Evolutionary conservation across 2,797 vertebrate species (phyloP).

Genomic region (Chelmon rostratus): DNA sequence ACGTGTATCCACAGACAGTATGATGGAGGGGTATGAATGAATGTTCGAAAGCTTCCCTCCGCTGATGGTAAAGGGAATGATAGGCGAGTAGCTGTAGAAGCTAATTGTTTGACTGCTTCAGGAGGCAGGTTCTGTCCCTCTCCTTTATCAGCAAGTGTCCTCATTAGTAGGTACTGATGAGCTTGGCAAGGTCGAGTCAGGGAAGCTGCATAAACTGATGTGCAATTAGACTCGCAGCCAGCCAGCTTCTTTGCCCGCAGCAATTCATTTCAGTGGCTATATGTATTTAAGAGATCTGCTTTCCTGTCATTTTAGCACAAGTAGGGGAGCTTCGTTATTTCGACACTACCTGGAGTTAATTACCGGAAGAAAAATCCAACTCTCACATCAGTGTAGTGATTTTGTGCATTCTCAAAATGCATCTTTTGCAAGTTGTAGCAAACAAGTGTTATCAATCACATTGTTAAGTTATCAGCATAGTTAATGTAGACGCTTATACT

Average conservation of each 20-base stretch:
- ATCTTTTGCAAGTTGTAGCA: not conserved
- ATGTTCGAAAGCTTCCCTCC: not conserved
- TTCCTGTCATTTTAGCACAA: slow-evolving; percentile 5
- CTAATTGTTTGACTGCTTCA: slow-evolving; percentile 53
- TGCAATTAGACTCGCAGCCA: slow-evolving; percentile 36
- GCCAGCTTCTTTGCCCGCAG: not conserved
- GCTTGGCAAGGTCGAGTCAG: slow-evolving; percentile 51
- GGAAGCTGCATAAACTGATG: slow-evolving; percentile 37
- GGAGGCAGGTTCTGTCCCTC: slow-evolving; percentile 42
- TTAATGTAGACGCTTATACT: not conserved
- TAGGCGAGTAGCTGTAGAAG: slow-evolving; percentile 14
- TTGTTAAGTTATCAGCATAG: not conserved
- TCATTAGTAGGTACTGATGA: slow-evolving; percentile 68
- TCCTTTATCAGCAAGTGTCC: slow-evolving; percentile 46
- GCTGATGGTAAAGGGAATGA: slow-evolving; percentile 7
- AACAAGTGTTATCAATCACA: not conserved
- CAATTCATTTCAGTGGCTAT: not conserved
- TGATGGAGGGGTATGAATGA: slow-evolving; percentile 4
- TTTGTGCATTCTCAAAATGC: not conserved
- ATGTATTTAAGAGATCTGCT: not conserved
- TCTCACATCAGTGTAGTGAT: not conserved
- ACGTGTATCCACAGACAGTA: not conserved
- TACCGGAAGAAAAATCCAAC: not conserved
- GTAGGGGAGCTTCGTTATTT: not conserved
- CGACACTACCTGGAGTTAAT: not conserved